phyloP scores from a whole-genome alignment of 2,797 vertebrate genomes.

The Ctenopoma multispine region DNA sequence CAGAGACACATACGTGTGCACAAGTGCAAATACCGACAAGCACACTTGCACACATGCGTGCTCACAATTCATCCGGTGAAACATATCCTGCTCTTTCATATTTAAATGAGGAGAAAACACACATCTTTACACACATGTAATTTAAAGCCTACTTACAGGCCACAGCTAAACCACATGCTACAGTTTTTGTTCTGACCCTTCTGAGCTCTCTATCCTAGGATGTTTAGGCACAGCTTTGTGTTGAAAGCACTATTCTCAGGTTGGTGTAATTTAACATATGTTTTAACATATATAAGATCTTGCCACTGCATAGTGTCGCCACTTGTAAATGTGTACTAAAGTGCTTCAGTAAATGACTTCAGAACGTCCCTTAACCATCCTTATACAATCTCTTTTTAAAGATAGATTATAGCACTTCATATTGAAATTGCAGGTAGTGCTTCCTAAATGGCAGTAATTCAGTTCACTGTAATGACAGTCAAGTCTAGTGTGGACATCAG shows the following conservation, averaged over 20 bases:
- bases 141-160: not conserved
- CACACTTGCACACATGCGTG: not conserved
- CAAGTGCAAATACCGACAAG: not conserved
- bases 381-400: conserved; percentile 29
- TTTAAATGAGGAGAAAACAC: conserved; percentile 15
- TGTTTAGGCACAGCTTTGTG: not conserved
- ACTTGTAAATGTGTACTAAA: conserved; percentile 28
- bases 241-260: not conserved
- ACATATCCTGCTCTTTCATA: not conserved
- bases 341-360: conserved; percentile 31
- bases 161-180: not conserved
- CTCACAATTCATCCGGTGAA: conserved; percentile 2
- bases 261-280: not conserved
- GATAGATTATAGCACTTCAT: conserved; percentile 40
- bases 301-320: not conserved
- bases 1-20: no score
- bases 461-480: conserved; percentile 43
- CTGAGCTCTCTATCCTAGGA: not conserved
- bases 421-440: conserved; percentile 44
- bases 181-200: not conserved
- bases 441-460: conserved; percentile 51
- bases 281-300: no score
- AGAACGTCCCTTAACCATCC: conserved; percentile 24
- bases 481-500: conserved; percentile 38
- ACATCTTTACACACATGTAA: no score